Evolutionary conservation across 1,140 invertebrate species (phyloP).

Genomic region (Atopsyche davidsoni): DNA sequence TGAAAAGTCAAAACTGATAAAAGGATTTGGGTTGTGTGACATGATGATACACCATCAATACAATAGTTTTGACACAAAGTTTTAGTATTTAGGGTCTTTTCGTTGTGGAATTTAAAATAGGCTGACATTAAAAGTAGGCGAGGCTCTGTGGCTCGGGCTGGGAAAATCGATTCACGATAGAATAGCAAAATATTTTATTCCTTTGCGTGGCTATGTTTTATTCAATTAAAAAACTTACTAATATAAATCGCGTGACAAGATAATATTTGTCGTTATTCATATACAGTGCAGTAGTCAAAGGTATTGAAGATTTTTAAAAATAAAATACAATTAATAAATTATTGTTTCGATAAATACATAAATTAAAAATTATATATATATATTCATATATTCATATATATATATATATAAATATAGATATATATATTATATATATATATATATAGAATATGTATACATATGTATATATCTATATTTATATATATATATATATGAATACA

Average conservation of each 20-base stretch:
- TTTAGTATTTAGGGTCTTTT: no score
- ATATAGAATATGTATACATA: background rate
- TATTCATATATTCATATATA: background rate
- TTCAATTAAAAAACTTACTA: slow-evolving; percentile 30
- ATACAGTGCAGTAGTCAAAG: slow-evolving; percentile 23
- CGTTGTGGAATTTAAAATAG: no score
- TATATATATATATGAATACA: background rate
- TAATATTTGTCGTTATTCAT: slow-evolving; percentile 19
- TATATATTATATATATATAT: background rate
- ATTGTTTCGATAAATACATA: background rate
- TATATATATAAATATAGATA: background rate
- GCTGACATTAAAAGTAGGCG: no score
- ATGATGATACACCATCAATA: no score
- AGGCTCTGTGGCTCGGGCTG: no score
- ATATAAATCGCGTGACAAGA: slow-evolving; percentile 26
- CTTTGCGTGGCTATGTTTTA: slow-evolving; percentile 15
- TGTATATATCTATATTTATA: background rate
- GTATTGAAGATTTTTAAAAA: slow-evolving; percentile 2
- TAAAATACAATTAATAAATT: slow-evolving; percentile 5
- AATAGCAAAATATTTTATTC: no score
- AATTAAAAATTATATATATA: background rate
- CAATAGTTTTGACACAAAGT: no score
- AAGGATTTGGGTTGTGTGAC: no score
- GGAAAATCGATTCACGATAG: no score
- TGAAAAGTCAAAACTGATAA: no score